A percentile compares a stretch with the other conserved stretches of the same genome.
Evolutionary conservation across 2,797 vertebrate species (phyloP).

Genomic region (Cynodonichthys magdalenae): DNA sequence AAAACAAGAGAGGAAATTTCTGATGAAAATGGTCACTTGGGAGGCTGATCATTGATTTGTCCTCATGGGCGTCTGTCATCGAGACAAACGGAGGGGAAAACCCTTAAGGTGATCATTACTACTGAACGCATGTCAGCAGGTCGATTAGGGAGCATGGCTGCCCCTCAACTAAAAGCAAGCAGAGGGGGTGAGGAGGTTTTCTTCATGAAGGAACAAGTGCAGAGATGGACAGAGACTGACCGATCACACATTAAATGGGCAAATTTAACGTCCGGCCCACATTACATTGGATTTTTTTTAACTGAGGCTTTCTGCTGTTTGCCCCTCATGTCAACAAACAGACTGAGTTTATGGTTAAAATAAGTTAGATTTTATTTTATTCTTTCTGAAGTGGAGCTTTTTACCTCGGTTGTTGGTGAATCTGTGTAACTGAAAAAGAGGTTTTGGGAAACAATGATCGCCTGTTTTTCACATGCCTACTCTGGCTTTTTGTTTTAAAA

Average conservation of each 20-base stretch:
- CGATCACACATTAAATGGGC: constrained; percentile 1
- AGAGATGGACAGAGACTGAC: constrained; percentile 27
- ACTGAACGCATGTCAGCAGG: constrained; percentile 83
- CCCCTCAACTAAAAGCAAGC: constrained; percentile 69
- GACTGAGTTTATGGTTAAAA: no score
- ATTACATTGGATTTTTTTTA: no score
- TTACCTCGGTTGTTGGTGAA: no score
- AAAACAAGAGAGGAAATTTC: constrained; percentile 77
- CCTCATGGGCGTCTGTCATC: constrained; percentile 75
- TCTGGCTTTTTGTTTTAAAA: no score
- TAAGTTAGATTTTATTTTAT: no score
- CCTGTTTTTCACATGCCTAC: no score
- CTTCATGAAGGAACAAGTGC: constrained; percentile 12
- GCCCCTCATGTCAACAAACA: no score
- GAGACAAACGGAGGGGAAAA: constrained; percentile 80
- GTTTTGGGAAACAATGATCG: no score
- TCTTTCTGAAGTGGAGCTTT: no score
- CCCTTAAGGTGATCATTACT: constrained; percentile 88
- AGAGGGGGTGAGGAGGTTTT: constrained; percentile 22
- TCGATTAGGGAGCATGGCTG: constrained; percentile 78
- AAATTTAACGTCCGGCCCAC: neutral
- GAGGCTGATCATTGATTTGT: constrained; percentile 84
- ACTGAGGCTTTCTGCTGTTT: no score
- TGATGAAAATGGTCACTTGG: constrained; percentile 66
- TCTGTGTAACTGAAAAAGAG: no score